Conservation (phyloP, 2,113 vertebrate genomes). For the Microcebus ravelobensis region DNA sequence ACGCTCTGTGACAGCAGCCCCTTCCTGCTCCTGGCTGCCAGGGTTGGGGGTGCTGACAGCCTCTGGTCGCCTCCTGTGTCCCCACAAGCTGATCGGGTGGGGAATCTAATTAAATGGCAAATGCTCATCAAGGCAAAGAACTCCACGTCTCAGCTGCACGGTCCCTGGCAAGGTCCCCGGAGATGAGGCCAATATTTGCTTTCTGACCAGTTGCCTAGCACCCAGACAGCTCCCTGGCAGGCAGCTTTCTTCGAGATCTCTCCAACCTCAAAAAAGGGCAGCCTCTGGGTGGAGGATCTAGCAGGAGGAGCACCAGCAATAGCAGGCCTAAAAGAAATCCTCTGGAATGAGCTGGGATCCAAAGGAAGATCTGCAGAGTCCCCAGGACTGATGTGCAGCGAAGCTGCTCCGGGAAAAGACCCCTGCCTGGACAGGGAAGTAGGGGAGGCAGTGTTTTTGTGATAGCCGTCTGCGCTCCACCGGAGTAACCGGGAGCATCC, state of each 20-base stretch:
- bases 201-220: constrained; percentile 51
- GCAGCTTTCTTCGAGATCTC: not conserved
- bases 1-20: fast-evolving
- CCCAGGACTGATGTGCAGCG: not conserved
- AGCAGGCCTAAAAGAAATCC: not conserved
- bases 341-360: not conserved
- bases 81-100: no score
- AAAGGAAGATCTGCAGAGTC: not conserved
- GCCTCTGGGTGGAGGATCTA: not conserved
- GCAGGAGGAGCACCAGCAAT: not conserved
- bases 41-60: not conserved
- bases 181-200: not conserved
- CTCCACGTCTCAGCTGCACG: not conserved
- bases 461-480: not conserved
- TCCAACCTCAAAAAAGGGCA: not conserved
- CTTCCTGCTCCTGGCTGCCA: not conserved
- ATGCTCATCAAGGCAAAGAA: not conserved
- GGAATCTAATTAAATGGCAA: not conserved
- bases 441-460: not conserved
- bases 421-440: not conserved
- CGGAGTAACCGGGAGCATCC: not conserved
- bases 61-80: not conserved
- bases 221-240: not conserved
- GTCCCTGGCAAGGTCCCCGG: not conserved
- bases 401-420: not conserved